phyloP scores from a whole-genome alignment of 2,888 invertebrate species.

The Petrolisthes cinctipes region DNA sequence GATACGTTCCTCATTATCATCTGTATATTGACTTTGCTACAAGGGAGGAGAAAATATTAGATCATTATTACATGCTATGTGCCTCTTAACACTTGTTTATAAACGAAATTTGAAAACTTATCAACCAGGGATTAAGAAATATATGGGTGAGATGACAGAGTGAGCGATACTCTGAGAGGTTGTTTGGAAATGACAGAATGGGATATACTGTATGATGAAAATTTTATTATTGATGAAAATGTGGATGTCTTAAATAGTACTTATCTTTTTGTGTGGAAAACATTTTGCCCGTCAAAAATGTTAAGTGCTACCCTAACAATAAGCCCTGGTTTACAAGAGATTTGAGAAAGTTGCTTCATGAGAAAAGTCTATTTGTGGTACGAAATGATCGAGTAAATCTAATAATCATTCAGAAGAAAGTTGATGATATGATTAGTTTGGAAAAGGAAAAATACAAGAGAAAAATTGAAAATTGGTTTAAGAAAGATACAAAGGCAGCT shows the following conservation, averaged over 20 bases:
- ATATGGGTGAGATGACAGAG: conserved; percentile 14
- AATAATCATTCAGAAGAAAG: conserved; percentile 1
- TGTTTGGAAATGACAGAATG: conserved; percentile 13
- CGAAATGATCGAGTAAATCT: conserved; percentile 12
- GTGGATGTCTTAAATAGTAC: conserved; percentile 16
- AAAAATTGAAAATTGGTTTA: conserved; percentile 17
- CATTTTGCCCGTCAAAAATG: conserved; percentile 20
- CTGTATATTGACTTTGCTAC: conserved; percentile 18
- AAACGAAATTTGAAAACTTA: conserved; percentile 6
- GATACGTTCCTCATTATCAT: conserved; percentile 6
- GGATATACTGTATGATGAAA: conserved; percentile 9
- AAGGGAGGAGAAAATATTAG: conserved; percentile 17
- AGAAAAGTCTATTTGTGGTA: too few relatives aligned
- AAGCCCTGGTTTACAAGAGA: conserved; percentile 18
- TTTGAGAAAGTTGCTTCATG: too few relatives aligned
- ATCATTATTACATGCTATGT: conserved; percentile 17
- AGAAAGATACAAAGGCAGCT: conserved; percentile 16
- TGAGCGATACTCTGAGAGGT: conserved; percentile 4
- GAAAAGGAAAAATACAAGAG: conserved; percentile 9
- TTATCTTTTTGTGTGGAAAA: conserved; percentile 24
- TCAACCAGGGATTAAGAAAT: conserved; percentile 3
- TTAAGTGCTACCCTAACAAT: conserved; percentile 7
- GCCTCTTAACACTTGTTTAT: background rate
- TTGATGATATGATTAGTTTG: conserved; percentile 1
- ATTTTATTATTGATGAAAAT: conserved; percentile 14